phyloP scores from a whole-genome alignment of 35 echinoderm and acorn worm genomes.

The Amphiura filiformis region DNA sequence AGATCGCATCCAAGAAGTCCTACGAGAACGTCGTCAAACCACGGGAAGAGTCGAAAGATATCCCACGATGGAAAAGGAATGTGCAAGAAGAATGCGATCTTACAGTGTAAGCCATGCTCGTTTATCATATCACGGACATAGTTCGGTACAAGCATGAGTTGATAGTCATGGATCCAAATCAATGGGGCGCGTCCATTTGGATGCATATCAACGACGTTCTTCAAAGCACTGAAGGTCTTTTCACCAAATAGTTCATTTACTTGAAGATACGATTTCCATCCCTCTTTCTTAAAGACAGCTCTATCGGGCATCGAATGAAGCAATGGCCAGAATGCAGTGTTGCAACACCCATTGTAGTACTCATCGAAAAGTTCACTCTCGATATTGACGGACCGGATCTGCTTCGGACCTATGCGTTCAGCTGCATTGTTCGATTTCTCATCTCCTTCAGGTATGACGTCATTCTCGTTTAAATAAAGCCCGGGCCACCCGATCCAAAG shows the following conservation, averaged over 20 bases:
- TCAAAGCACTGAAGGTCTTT: background rate
- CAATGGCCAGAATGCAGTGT: background rate
- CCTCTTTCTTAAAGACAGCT: background rate
- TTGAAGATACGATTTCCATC: background rate
- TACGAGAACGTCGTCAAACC: background rate
- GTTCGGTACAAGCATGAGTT: background rate
- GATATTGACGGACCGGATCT: background rate
- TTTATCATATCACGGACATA: background rate
- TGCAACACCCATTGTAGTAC: constrained; percentile 16
- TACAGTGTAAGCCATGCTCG: background rate
- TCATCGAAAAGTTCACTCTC: background rate
- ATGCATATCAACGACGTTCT: background rate
- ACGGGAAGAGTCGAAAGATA: constrained; percentile 1
- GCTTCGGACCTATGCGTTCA: background rate
- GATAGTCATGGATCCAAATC: constrained; percentile 10
- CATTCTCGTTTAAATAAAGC: background rate
- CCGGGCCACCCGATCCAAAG: constrained; percentile 8
- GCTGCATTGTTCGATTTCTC: background rate
- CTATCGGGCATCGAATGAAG: background rate
- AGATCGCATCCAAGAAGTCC: background rate
- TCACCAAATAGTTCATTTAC: background rate
- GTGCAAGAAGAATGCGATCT: background rate
- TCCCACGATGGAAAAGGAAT: background rate
- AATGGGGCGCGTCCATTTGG: background rate
- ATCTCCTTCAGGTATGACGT: background rate